Percentiles rank a stretch among this genome's conserved stretches.
phyloP scores from a whole-genome alignment of 2,888 invertebrate species.

The Neoitamus cyanurus region DNA sequence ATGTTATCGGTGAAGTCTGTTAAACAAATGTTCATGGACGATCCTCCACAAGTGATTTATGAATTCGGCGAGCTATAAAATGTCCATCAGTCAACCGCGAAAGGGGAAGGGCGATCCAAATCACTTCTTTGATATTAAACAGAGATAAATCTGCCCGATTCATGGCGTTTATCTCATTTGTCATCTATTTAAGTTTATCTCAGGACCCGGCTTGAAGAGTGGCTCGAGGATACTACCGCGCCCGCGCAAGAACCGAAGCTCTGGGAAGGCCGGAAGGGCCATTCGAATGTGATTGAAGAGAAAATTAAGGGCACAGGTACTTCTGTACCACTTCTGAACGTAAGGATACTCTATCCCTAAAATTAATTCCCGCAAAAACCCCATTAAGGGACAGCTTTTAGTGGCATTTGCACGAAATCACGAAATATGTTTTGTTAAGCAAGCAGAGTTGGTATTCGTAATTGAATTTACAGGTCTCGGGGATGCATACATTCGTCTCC shows the following conservation, averaged over 20 bases:
- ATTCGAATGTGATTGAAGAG: neutral
- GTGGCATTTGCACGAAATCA: neutral
- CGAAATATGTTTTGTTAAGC: neutral
- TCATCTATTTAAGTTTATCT: conserved; percentile 47
- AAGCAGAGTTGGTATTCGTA: neutral
- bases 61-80: conserved; percentile 42
- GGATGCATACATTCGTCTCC: neutral
- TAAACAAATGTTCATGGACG: conserved; percentile 42
- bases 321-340: neutral
- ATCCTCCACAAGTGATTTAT: conserved; percentile 40
- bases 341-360: neutral
- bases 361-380: neutral
- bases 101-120: conserved; percentile 48
- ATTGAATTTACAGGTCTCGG: neutral
- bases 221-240: neutral
- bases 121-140: conserved; percentile 49
- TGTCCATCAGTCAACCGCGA: conserved; percentile 49
- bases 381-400: neutral
- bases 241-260: neutral
- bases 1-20: conserved; percentile 40
- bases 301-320: neutral
- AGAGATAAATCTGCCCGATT: conserved; percentile 49
- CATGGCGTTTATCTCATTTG: conserved; percentile 50
- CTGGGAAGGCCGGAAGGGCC: neutral
- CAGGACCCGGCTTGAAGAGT: neutral